A percentile compares a stretch with the other conserved stretches of the same genome.
Conservation (phyloP, 1,140 invertebrate species). For the Nephila pilipes region DNA sequence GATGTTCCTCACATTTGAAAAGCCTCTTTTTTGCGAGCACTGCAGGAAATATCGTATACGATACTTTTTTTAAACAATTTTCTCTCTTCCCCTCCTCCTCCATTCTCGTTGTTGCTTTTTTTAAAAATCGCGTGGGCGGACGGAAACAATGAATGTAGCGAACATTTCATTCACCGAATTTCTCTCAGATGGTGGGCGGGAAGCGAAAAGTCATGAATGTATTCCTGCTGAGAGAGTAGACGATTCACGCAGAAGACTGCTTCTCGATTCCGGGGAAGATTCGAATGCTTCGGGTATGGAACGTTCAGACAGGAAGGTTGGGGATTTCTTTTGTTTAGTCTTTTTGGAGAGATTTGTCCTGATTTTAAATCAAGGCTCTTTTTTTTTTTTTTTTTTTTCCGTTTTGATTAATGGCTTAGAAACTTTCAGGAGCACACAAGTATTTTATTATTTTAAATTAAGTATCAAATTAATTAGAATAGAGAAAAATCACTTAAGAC, state of each 20-base stretch:
- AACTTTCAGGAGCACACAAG: no score
- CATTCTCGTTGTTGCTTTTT: constrained; percentile 14
- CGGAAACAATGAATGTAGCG: constrained; percentile 44
- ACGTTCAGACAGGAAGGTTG: neutral
- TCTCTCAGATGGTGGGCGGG: neutral
- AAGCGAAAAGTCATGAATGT: constrained; percentile 30
- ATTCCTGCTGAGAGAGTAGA: neutral
- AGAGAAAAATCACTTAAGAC: no score
- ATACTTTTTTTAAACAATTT: neutral
- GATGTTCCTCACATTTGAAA: neutral
- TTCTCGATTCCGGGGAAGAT: neutral
- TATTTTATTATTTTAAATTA: no score
- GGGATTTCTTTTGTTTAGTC: neutral
- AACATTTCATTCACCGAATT: constrained; percentile 21
- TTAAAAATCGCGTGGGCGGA: constrained; percentile 42
- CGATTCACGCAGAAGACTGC: neutral
- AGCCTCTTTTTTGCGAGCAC: neutral
- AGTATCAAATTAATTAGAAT: no score
- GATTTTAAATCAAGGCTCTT: neutral
- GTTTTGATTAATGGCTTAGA: no score
- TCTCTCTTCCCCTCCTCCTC: neutral
- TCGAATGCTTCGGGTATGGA: neutral
- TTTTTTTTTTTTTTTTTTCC: neutral
- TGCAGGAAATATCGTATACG: neutral
- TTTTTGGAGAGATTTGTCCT: neutral